phyloP scores from a whole-genome alignment of 2,888 invertebrate genomes.

The Aporophyla nigra region DNA sequence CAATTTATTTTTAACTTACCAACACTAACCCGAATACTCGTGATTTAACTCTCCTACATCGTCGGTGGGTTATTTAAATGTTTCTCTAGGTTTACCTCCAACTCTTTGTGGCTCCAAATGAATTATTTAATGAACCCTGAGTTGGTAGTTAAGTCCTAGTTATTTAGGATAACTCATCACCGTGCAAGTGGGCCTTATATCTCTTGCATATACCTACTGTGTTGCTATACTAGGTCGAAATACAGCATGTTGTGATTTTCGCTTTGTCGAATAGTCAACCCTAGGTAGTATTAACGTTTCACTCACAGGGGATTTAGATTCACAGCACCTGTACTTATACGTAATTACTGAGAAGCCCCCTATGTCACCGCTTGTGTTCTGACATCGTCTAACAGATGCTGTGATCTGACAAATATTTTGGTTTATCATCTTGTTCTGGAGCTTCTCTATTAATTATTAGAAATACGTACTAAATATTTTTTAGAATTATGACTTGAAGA shows the following conservation, averaged over 20 bases:
- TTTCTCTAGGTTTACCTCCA: no score
- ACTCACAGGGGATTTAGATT: slow-evolving; percentile 76
- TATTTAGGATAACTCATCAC: no score
- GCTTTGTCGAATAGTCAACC: slow-evolving; percentile 74
- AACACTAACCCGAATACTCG: no score
- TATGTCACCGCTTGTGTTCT: slow-evolving; percentile 24
- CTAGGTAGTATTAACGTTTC: slow-evolving; percentile 76
- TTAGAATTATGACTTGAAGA: not conserved
- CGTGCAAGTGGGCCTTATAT: no score
- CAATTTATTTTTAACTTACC: no score
- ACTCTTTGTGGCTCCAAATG: no score
- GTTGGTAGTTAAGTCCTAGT: no score
- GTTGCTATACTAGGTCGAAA: not conserved
- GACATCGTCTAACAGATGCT: slow-evolving; percentile 2
- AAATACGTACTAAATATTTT: not conserved
- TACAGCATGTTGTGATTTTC: slow-evolving; percentile 34
- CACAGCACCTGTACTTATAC: slow-evolving; percentile 51
- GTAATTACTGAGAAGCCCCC: slow-evolving; percentile 44
- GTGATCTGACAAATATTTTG: slow-evolving; percentile 14
- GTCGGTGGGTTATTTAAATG: no score
- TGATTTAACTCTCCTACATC: no score
- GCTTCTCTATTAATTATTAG: not conserved
- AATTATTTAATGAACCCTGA: no score
- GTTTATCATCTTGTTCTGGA: not conserved
- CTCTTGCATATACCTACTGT: not conserved